Percentiles rank a stretch among this genome's conserved stretches.
These are phyloP conservation scores for Charadrius vociferus DNA, from an alignment of 2,113 vertebrate genomes.

Conservation along the genomic window DNA sequence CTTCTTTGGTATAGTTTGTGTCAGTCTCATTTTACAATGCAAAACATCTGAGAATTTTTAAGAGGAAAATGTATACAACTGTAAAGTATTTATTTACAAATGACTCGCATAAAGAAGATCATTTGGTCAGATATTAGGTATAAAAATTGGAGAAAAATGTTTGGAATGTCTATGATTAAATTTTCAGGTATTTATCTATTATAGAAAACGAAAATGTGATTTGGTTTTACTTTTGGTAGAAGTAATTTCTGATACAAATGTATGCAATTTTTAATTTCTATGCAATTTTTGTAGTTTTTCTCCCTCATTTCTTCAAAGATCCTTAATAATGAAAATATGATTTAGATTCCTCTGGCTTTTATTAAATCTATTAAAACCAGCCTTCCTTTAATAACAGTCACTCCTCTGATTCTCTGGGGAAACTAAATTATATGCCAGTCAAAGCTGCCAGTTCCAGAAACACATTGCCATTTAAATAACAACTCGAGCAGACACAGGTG, in stretches of 20 bases:
- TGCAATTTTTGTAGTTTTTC: background rate
- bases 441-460: background rate
- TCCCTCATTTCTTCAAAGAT: slow-evolving; percentile 28
- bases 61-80: background rate
- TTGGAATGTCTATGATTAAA: background rate
- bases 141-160: background rate
- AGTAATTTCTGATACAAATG: background rate
- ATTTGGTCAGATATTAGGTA: background rate
- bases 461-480: slow-evolving; percentile 16
- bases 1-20: background rate
- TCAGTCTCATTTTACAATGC: background rate
- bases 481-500: slow-evolving; percentile 1
- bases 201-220: background rate
- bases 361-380: slow-evolving; percentile 56
- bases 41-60: background rate
- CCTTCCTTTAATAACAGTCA: background rate
- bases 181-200: background rate
- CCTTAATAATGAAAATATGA: slow-evolving; percentile 12
- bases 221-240: background rate
- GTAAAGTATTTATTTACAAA: background rate
- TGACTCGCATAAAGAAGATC: background rate
- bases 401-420: slow-evolving; percentile 19
- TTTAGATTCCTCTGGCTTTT: slow-evolving; percentile 25
- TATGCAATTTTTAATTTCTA: background rate
- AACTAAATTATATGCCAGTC: slow-evolving; percentile 32